These are phyloP conservation scores for Sebastes trivittatus DNA, from an alignment of 2,797 vertebrate species.

Conservation along the genomic window DNA sequence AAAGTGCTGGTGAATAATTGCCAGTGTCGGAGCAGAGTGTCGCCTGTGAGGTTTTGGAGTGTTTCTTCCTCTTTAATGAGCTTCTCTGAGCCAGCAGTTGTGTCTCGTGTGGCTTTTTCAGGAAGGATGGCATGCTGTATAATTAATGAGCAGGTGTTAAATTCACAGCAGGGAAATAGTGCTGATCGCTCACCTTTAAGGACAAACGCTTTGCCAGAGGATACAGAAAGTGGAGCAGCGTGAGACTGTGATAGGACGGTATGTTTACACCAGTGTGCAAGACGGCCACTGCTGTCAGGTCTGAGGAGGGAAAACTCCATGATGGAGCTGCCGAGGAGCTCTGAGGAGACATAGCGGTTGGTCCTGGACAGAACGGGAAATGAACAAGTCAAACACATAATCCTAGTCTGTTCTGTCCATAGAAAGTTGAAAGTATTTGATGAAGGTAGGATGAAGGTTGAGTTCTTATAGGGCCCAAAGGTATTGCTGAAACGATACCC, in stretches of 20 bases:
- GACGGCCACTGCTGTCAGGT: neutral
- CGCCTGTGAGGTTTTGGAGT: neutral
- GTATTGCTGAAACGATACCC: no score
- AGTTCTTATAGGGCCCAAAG: no score
- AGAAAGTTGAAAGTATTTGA: no score
- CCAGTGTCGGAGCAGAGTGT: fast-evolving
- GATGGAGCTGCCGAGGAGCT: no score
- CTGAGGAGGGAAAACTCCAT: neutral
- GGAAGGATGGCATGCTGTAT: slow-evolving; percentile 27
- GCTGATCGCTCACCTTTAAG: slow-evolving; percentile 46
- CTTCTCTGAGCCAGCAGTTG: slow-evolving; percentile 1
- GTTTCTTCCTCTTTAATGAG: slow-evolving; percentile 13
- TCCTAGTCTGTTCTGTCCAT: no score
- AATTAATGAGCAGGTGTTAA: slow-evolving; percentile 50
- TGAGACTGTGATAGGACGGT: neutral
- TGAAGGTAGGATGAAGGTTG: no score
- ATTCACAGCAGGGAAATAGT: slow-evolving; percentile 35
- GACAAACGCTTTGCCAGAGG: slow-evolving; percentile 32
- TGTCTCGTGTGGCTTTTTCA: neutral
- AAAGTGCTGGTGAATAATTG: neutral
- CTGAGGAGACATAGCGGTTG: no score
- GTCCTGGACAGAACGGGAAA: neutral
- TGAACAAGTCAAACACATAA: neutral
- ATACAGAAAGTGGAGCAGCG: neutral
- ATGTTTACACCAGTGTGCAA: neutral